A percentile compares a stretch with the other conserved stretches of the same genome.
phyloP scores from a whole-genome alignment of 2,888 invertebrate genomes.

The Exephanes ischioxanthus region DNA sequence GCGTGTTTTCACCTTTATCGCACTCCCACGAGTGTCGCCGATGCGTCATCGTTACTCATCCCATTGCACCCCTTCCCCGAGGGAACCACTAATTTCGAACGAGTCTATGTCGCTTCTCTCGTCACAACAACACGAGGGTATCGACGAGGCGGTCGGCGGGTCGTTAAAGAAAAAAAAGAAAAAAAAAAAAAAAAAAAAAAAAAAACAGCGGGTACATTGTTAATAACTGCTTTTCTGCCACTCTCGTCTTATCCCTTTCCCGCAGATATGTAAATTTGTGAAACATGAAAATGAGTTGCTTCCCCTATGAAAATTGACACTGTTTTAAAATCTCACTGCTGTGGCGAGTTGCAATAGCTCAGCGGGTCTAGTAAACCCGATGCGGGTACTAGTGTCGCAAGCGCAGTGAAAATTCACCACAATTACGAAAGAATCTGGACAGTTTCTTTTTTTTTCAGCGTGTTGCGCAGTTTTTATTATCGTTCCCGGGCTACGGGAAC shows the following conservation, averaged over 20 bases:
- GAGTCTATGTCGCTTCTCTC: neutral
- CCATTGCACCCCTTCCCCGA: neutral
- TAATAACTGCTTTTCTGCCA: neutral
- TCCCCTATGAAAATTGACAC: neutral
- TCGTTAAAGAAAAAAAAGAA: neutral
- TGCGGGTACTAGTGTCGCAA: slow-evolving; percentile 54
- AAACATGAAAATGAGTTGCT: neutral
- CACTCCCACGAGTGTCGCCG: slow-evolving; percentile 27
- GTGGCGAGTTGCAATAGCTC: slow-evolving; percentile 21
- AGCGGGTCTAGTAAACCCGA: neutral
- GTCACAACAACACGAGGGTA: neutral
- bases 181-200: neutral
- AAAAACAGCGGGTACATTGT: neutral
- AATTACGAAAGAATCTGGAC: slow-evolving; percentile 24
- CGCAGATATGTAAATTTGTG: neutral
- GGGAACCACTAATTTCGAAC: slow-evolving; percentile 25
- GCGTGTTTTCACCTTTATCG: slow-evolving; percentile 27
- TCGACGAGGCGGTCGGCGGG: slow-evolving; percentile 5
- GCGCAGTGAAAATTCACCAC: slow-evolving; percentile 6
- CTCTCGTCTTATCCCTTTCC: neutral
- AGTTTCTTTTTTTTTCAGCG: slow-evolving; percentile 6
- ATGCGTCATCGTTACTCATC: slow-evolving; percentile 57
- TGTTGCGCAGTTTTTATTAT: neutral
- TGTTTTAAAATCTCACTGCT: neutral
- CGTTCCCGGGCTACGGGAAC: neutral